Percentiles rank a stretch among this genome's conserved stretches.
Evolutionary conservation across 2,113 vertebrate species (phyloP).

Genomic region (Rhinolophus sinicus): DNA sequence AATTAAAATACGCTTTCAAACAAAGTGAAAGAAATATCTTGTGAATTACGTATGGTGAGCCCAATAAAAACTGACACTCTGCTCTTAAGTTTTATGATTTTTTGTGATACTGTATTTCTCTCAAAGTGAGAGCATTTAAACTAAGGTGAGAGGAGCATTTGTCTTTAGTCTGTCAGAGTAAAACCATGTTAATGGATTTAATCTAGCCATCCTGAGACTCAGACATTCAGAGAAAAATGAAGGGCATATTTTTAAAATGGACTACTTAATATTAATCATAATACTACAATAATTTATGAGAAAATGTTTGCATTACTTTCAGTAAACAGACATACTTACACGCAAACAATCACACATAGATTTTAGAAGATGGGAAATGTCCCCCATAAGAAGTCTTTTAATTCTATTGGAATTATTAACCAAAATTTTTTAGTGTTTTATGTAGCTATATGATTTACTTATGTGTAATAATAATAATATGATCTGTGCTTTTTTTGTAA

Average conservation of each 20-base stretch:
- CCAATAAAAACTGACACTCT: not conserved
- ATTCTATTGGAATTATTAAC: constrained; percentile 18
- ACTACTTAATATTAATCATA: constrained; percentile 34
- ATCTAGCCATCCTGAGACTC: not conserved
- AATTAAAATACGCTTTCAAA: constrained; percentile 42
- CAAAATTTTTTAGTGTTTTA: constrained; percentile 10
- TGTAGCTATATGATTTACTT: not conserved
- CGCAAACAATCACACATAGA: not conserved
- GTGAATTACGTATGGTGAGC: not conserved
- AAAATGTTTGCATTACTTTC: not conserved
- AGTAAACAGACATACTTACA: not conserved
- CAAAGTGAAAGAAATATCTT: constrained; percentile 9
- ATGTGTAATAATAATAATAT: not conserved
- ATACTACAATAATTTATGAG: not conserved
- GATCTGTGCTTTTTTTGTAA: constrained; percentile 34
- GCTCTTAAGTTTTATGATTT: not conserved
- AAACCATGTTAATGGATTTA: constrained; percentile 33
- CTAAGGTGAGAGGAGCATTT: not conserved
- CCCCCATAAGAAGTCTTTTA: not conserved
- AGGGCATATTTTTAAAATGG: constrained; percentile 35
- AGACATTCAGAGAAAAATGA: constrained; percentile 47
- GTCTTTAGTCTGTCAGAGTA: constrained; percentile 17
- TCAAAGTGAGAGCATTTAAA: constrained; percentile 40
- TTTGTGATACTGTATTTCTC: not conserved
- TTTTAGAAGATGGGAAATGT: not conserved